Evolutionary conservation across 2,888 invertebrate genomes (phyloP), one percentile per base, ranked within the genome.

Genomic region (Phymatocera aterrima): DNA sequence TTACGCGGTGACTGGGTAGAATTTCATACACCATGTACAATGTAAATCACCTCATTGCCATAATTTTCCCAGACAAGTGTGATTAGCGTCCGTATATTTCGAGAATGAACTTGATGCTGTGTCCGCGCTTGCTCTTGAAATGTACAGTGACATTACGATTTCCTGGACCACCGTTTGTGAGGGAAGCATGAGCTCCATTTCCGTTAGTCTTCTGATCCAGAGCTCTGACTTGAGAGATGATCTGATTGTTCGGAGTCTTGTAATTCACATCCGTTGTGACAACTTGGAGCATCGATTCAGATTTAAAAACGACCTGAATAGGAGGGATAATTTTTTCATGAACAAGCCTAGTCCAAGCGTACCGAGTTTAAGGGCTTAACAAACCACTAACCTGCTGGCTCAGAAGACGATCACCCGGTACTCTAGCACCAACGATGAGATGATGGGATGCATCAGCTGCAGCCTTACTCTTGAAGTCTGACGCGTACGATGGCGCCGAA

Each of bases 41-140:
- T 24, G 15, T 57, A 24, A 28, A 24, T 40, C 2, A 4, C 24
- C 10, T 57, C 12, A 24, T 24, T 1, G 3, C 12, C 21, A 12
- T 8, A 57, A 8, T 12, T 57, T 12, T 3, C 34, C 0, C n/a
- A 18, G 8, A 3, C n/a, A n/a, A n/a, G n/a, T 8, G n/a, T 43
- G 51, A 24, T 48, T 34, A 72, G 21, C 37, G 34, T 24, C 72
- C 91, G 83, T 90, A 92, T 46, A 92, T 81, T 65, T 91, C 89
- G 12, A 92, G 86, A 21, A 90, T 75, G 81, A 91, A 92, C 81
- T 91, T 91, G 79, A 92, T 89, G 24, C 91, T 88, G 61, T 89
- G 87, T 18, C 91, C 87, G 21, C 91, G 87, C 80, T 91, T 88
- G 28, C 92, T 92, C 82, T 91, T 91, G 83, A 92, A 91, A 48